These are phyloP conservation scores for Pyrochroa serraticornis DNA, from an alignment of 2,888 invertebrate genomes.

Conservation along the genomic window DNA sequence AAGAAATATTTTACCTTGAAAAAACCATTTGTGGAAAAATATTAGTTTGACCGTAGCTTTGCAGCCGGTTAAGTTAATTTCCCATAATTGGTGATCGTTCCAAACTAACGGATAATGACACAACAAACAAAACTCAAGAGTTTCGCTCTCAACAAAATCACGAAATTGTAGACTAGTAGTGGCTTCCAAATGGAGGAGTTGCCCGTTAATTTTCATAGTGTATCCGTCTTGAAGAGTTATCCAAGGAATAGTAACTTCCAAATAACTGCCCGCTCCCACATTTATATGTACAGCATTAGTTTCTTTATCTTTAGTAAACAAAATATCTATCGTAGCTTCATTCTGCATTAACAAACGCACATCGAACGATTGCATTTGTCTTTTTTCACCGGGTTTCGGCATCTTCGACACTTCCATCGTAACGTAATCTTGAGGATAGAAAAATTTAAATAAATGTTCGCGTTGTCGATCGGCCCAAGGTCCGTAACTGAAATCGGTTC, in stretches of 20 bases:
- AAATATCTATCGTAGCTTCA: constrained; percentile 93
- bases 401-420: constrained; percentile 79
- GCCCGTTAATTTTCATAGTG: constrained; percentile 89
- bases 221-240: constrained; percentile 79
- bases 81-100: constrained; percentile 98
- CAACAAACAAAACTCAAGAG: constrained; percentile 87
- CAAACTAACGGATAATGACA: constrained; percentile 91
- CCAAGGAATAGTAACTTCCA: constrained; percentile 93
- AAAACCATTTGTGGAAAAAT: constrained; percentile 95
- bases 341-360: constrained; percentile 88
- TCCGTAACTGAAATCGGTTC: constrained; percentile 94
- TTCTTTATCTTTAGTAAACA: constrained; percentile 94
- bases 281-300: constrained; percentile 97
- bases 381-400: constrained; percentile 84
- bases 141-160: constrained; percentile 92
- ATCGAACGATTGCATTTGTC: constrained; percentile 91
- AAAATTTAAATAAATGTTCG: constrained; percentile 93
- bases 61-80: constrained; percentile 87
- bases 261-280: constrained; percentile 92
- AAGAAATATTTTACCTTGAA: constrained; percentile 55
- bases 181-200: constrained; percentile 91
- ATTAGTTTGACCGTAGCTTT: constrained; percentile 92
- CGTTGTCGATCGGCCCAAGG: constrained; percentile 99
- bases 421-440: constrained; percentile 89
- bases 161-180: constrained; percentile 94